A percentile compares a stretch with the other conserved stretches of the same genome.
These are phyloP conservation scores for Amiota mariae DNA, from an alignment of 2,888 invertebrate species.

Conservation along the genomic window DNA sequence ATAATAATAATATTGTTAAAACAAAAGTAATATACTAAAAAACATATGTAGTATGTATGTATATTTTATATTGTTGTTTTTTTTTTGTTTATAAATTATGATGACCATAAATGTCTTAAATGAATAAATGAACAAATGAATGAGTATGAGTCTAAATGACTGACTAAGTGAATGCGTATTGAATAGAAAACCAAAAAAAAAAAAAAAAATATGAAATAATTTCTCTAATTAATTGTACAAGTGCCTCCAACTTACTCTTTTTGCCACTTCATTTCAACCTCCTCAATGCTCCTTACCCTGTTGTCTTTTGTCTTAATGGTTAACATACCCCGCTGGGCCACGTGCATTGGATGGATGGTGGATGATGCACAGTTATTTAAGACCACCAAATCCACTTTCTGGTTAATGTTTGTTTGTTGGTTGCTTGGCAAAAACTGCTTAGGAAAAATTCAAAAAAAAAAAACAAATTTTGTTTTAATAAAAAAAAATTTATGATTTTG, in stretches of 20 bases:
- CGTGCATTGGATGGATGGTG: too few relatives aligned
- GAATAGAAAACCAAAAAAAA: conserved; percentile 37
- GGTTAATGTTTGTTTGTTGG: conserved; percentile 40
- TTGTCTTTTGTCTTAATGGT: too few relatives aligned
- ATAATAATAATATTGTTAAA: neutral
- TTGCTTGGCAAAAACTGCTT: conserved; percentile 25
- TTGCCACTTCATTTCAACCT: neutral
- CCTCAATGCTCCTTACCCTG: conserved; percentile 29
- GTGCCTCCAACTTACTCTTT: conserved; percentile 7
- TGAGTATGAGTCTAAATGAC: neutral
- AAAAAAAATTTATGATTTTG: conserved; percentile 18
- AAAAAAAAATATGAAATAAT: conserved; percentile 53
- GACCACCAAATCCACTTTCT: conserved; percentile 39
- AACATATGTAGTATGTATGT: neutral
- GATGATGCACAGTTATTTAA: too few relatives aligned
- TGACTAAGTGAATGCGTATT: too few relatives aligned
- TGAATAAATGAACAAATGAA: neutral
- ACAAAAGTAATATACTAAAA: neutral
- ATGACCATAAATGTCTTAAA: neutral
- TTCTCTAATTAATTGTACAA: conserved; percentile 64
- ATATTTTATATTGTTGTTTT: conserved; percentile 2
- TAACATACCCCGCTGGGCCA: too few relatives aligned
- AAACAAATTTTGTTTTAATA: neutral
- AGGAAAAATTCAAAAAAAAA: neutral
- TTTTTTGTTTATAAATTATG: neutral